Conservation (phyloP, 2,113 vertebrate genomes). For the Terrapene triunguis region DNA sequence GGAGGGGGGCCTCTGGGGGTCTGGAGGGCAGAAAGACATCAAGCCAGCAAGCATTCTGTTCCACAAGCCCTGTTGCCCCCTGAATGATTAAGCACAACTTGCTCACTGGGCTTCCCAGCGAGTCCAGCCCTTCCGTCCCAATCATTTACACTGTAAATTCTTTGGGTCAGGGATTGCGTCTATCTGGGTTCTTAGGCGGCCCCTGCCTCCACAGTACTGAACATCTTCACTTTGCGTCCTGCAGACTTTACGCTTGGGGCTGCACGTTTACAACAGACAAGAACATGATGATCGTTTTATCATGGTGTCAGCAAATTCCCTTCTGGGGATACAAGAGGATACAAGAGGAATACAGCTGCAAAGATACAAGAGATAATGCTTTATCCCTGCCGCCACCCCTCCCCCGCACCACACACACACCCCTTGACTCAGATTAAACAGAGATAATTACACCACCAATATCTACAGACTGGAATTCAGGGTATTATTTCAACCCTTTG, state of each 20-base stretch:
- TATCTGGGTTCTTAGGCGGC: neutral
- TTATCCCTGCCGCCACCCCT: neutral
- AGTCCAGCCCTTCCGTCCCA: neutral
- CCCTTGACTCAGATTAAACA: neutral
- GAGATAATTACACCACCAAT: neutral
- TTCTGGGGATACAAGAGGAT: neutral
- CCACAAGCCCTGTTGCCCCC: neutral
- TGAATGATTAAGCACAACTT: neutral
- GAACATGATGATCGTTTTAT: neutral
- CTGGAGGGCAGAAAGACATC: neutral
- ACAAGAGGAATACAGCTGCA: neutral
- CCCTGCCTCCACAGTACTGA: neutral
- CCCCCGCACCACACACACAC: neutral
- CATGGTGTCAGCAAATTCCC: neutral
- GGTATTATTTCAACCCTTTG: neutral
- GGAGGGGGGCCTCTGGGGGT: accelerated
- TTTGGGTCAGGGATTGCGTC: neutral
- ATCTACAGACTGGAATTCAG: neutral
- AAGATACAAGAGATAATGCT: neutral
- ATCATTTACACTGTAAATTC: neutral
- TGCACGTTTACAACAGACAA: neutral
- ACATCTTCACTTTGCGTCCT: neutral
- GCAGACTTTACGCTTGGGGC: neutral
- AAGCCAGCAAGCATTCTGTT: neutral
- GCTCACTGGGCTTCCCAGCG: neutral